These are phyloP conservation scores for Drosophila bifasciata DNA, from an alignment of 1,140 invertebrate species.

Conservation along the genomic window DNA sequence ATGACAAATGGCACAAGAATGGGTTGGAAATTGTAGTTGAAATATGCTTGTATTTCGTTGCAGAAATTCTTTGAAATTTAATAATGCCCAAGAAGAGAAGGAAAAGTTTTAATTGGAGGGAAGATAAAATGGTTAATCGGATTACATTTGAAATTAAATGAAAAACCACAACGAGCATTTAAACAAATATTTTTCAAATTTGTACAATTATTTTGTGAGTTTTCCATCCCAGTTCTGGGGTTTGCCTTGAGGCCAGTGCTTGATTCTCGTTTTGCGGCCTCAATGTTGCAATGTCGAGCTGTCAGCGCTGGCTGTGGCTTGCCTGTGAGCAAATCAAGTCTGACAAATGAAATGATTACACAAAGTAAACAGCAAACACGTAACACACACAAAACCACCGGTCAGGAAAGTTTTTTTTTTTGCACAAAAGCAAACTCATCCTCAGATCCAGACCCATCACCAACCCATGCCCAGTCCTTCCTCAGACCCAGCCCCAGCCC, in stretches of 20 bases:
- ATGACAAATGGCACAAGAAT: too few relatives aligned
- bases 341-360: slow-evolving; percentile 83
- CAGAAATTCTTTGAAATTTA: too few relatives aligned
- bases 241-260: not conserved
- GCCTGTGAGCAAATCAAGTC: slow-evolving; percentile 68
- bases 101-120: not conserved
- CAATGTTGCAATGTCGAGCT: slow-evolving; percentile 60
- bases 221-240: not conserved
- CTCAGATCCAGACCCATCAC: not conserved
- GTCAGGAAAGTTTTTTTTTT: slow-evolving; percentile 66
- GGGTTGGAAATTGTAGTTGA: too few relatives aligned
- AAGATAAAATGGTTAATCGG: not conserved
- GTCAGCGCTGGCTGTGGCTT: slow-evolving; percentile 61
- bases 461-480: too few relatives aligned
- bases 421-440: slow-evolving; percentile 40
- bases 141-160: not conserved
- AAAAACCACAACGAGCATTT: not conserved
- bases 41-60: too few relatives aligned
- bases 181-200: not conserved
- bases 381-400: slow-evolving; percentile 74
- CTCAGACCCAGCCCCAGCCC: not conserved
- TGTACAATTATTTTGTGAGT: not conserved
- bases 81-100: too few relatives aligned
- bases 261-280: slow-evolving; percentile 18
- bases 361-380: slow-evolving; percentile 76